phyloP scores from a whole-genome alignment of 2,113 vertebrate genomes.

The Gymnorhina tibicen region DNA sequence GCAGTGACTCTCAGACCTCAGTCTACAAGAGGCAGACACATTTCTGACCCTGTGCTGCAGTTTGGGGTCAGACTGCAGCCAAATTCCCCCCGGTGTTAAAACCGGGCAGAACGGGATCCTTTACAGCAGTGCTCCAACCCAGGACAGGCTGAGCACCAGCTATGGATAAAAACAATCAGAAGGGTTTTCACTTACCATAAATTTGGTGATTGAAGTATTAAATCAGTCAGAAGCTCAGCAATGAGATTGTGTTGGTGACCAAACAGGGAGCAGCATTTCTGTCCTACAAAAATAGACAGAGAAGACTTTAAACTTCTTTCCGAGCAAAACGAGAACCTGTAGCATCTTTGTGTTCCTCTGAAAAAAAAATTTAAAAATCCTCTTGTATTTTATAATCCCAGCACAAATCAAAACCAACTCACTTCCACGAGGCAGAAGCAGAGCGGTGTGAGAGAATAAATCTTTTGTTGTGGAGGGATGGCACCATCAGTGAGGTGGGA shows the following conservation, averaged over 20 bases:
- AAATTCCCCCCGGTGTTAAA: not conserved
- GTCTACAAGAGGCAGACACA: not conserved
- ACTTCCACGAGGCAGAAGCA: not conserved
- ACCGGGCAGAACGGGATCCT: not conserved
- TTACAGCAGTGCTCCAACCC: not conserved
- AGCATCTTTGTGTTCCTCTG: not conserved
- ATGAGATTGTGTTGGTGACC: not conserved
- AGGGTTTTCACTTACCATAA: not conserved
- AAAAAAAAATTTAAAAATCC: not conserved
- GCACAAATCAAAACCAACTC: not conserved
- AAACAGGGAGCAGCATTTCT: not conserved
- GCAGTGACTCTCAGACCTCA: slow-evolving; percentile 63
- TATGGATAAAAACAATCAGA: not conserved
- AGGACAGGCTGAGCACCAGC: not conserved
- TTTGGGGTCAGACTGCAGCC: not conserved
- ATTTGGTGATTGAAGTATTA: not conserved
- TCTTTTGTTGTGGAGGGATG: not conserved
- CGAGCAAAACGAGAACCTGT: not conserved
- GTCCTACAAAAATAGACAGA: not conserved
- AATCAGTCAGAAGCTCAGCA: not conserved
- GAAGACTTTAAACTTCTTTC: not conserved
- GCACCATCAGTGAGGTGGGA: not conserved
- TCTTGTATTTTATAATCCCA: not conserved
- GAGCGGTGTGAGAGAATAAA: not conserved
- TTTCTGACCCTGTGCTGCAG: not conserved